Base-by-base conservation (phyloP, 2,113 vertebrate species). In the Hypomesus transpacificus region DNA sequence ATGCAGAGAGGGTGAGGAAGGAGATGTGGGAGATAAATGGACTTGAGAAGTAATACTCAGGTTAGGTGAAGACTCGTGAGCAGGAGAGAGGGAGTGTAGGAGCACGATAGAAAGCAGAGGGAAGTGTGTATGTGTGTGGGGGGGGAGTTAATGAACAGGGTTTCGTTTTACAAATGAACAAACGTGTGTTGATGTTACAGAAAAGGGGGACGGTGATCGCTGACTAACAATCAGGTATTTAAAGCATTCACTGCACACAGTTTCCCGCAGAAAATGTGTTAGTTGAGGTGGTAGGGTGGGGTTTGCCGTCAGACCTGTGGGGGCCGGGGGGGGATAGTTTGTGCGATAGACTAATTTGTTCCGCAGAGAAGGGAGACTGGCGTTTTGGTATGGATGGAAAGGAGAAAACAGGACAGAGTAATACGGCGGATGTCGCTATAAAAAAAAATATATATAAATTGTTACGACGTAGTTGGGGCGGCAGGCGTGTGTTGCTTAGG, bases 171-270 rank as follows among this genome's bases (percentile, higher is more conserved):
- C 24, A 26, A 26, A 26, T 26, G 52, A 50, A 57, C 28, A 18
- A 58, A 28, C 24, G 1, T 57, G 18, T 54, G 2, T 20, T 9
- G 1, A 18, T 11, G 22, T 14, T n/a, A 20, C 26, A 46, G 18
- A 3, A 0, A 7, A 56, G 21, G 5, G 22, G n/a, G 14, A 6
- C 24, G 54, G 14, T 61, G 22, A 17, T 20, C 17, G 31, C 34
- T 52, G 7, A 56, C 31, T 34, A 34, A 34, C 31, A 62, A 67
- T 58, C 70, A 26, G 58, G 6, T 70, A 53, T 73, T 78, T 50
- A 54, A 28, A 61, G 63, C 20, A 6, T 75, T 50, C 53, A 60
- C 74, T 57, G 74, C 65, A 78, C 73, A n/a, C n/a, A n/a, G n/a
- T n/a, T n/a, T n/a, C n/a, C n/a, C n/a, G n/a, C n/a, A n/a, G n/a